Evolutionary conservation across 2,888 invertebrate species (phyloP).

Genomic region (Melieria omissa): DNA sequence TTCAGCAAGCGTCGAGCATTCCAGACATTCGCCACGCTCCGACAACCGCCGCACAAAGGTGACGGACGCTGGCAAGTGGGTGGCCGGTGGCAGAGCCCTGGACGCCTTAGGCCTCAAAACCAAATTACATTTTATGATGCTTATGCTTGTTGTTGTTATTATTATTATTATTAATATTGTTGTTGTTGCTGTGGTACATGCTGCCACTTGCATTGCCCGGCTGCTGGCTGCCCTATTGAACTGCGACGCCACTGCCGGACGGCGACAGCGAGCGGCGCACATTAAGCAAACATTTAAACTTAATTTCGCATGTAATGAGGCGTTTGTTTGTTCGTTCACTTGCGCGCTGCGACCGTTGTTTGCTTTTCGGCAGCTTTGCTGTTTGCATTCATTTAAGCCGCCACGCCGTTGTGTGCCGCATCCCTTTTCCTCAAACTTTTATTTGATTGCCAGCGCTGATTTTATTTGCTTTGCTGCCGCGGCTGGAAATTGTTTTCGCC

Average conservation of each 20-base stretch:
- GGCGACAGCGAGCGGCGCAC: conserved; percentile 45
- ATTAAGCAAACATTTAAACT: conserved; percentile 64
- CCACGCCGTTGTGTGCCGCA: not conserved
- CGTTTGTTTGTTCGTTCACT: conserved; percentile 57
- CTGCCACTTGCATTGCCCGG: too few relatives aligned
- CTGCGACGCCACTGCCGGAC: too few relatives aligned
- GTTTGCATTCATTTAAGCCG: not conserved
- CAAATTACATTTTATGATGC: conserved; percentile 32
- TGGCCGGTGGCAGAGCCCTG: not conserved
- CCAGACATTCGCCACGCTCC: not conserved
- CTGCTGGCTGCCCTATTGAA: too few relatives aligned
- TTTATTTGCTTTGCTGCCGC: conserved; percentile 1
- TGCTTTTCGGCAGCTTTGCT: conserved; percentile 40
- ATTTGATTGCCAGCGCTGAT: not conserved
- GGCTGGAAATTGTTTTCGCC: not conserved
- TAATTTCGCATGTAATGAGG: conserved; percentile 64
- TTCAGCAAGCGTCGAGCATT: not conserved
- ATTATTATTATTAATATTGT: not conserved
- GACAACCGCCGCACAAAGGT: too few relatives aligned
- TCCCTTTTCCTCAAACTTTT: not conserved
- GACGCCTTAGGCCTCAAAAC: conserved; percentile 32
- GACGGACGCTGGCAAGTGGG: too few relatives aligned
- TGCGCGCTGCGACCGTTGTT: conserved; percentile 35
- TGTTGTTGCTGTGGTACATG: not conserved
- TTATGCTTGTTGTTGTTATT: conserved; percentile 15